Evolutionary conservation across 2,113 vertebrate species (phyloP).

Genomic region (Platanista minor): DNA sequence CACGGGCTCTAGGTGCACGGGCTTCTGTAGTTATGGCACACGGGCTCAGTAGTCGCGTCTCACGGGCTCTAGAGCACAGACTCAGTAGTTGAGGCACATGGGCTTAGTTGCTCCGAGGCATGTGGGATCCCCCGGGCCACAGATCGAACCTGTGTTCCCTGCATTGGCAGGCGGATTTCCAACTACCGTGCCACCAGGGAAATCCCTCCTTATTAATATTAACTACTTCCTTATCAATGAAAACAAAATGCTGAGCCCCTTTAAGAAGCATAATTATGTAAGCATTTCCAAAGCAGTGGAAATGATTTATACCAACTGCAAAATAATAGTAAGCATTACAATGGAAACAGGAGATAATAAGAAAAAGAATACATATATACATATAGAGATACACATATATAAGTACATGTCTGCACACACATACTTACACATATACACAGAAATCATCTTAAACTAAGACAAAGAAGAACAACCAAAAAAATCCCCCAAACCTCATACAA

Average conservation of each 20-base stretch:
- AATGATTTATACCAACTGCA: background rate
- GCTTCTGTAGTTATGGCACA: too few species aligned
- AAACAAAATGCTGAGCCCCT: background rate
- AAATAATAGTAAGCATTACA: background rate
- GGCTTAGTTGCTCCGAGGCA: too few species aligned
- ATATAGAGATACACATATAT: background rate
- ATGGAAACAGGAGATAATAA: background rate
- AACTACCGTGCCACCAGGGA: too few species aligned
- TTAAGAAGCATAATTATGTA: background rate
- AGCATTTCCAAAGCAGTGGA: background rate
- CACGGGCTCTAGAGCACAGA: too few species aligned
- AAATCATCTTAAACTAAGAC: constrained; percentile 13
- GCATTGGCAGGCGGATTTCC: too few species aligned
- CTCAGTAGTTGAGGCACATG: too few species aligned
- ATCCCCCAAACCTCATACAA: background rate
- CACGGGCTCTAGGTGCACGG: too few species aligned
- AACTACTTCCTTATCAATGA: background rate
- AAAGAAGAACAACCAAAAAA: background rate
- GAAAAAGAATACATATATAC: background rate
- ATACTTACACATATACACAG: background rate
- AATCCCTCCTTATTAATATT: background rate
- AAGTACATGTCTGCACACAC: too few species aligned
- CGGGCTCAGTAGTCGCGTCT: too few species aligned
- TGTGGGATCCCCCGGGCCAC: too few species aligned
- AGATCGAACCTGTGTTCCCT: too few species aligned